Conservation (phyloP, 64 coral and sea anemone species). For the Pocillopora damicornis region DNA sequence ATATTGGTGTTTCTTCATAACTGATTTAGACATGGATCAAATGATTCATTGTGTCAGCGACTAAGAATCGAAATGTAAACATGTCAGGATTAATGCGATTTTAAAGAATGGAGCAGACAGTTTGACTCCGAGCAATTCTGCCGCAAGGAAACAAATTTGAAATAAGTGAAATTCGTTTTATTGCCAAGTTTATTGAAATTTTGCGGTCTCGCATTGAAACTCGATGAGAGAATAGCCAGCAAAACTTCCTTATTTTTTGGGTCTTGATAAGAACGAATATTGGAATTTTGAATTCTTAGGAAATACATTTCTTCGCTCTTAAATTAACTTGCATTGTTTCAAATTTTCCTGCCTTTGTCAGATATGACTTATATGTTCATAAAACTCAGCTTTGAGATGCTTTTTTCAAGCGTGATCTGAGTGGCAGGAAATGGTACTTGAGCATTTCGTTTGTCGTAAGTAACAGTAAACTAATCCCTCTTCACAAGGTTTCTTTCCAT, state of each 20-base stretch:
- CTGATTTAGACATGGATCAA: slow-evolving; percentile 22
- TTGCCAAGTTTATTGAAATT: neutral
- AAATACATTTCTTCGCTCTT: neutral
- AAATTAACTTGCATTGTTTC: neutral
- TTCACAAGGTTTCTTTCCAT: neutral
- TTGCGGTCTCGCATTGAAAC: neutral
- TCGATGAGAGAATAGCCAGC: neutral
- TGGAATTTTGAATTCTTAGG: neutral
- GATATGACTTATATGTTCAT: neutral
- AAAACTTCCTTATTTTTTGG: neutral
- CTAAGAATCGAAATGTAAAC: slow-evolving; percentile 24
- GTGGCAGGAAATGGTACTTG: slow-evolving; percentile 37
- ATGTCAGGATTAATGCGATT: slow-evolving; percentile 30
- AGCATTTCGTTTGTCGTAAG: neutral
- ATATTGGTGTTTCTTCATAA: slow-evolving; percentile 26
- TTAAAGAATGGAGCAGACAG: slow-evolving; percentile 21
- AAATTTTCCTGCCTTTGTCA: neutral
- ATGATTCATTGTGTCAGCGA: slow-evolving; percentile 11
- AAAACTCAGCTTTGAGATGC: slow-evolving; percentile 5
- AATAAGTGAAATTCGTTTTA: slow-evolving; percentile 9
- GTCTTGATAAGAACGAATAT: neutral
- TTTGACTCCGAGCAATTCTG: slow-evolving; percentile 36
- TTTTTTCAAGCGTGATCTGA: slow-evolving; percentile 6
- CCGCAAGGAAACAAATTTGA: slow-evolving; percentile 34
- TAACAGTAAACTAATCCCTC: neutral